Evolutionary conservation across 2,113 vertebrate genomes (phyloP).

Genomic region (Nipponia nippon): DNA sequence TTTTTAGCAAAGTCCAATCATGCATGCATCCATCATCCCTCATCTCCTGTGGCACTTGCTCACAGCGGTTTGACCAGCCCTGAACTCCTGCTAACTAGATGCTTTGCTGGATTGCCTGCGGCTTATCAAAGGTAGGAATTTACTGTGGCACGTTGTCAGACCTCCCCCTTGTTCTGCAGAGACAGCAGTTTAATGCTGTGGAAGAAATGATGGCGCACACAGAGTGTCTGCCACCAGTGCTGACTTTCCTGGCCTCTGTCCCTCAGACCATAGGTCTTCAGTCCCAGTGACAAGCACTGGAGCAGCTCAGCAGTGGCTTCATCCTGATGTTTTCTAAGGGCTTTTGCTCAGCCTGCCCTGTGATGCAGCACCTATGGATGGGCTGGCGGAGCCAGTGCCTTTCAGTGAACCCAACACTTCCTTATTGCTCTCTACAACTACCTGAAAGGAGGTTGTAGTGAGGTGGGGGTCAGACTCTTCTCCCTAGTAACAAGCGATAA

Average conservation of each 20-base stretch:
- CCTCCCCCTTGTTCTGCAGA: neutral
- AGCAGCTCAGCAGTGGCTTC: neutral
- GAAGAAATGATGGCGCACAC: neutral
- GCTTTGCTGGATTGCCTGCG: neutral
- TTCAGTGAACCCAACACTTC: rapidly evolving
- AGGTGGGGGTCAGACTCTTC: too few species aligned
- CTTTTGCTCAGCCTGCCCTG: neutral
- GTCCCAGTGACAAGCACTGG: neutral
- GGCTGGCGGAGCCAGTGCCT: rapidly evolving
- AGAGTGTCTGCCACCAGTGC: neutral
- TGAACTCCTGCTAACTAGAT: neutral
- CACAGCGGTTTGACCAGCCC: neutral
- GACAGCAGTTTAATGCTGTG: neutral
- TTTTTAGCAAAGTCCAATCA: neutral
- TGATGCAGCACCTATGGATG: neutral
- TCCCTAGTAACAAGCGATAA: too few species aligned
- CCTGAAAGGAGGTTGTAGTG: too few species aligned
- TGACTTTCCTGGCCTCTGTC: neutral
- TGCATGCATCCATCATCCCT: neutral
- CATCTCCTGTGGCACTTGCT: neutral
- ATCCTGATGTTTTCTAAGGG: neutral
- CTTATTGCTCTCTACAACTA: too few species aligned
- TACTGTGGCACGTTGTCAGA: neutral
- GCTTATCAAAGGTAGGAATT: neutral
- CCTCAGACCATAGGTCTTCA: neutral